Base-by-base conservation (phyloP, 2,113 vertebrate genomes). In the Lophotis ruficrista region DNA sequence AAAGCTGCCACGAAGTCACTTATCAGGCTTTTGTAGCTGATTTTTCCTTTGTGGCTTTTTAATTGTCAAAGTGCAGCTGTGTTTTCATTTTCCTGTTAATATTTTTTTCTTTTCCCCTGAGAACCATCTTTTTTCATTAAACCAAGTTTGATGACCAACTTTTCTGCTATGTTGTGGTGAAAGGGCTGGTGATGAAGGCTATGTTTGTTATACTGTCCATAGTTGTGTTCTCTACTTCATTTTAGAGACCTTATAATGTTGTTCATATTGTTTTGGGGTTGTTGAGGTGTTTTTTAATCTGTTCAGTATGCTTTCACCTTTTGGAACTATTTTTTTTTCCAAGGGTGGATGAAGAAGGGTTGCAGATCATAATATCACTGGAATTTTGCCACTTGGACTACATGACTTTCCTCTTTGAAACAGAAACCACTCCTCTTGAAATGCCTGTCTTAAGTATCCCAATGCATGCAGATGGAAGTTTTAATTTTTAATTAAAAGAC, bases 121-220 rank as follows among this genome's bases (percentile, higher is more conserved):
- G 88, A 96, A 83, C 56, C 53, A 43, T 93, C 76, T 95, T 93
- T 94, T 89, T 92, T 89, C 79, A 89, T 94, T 90, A 93, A 92
- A 88, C 51, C n/a, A 37, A 66, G 64, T 51, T 66, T 81, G 92
- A 86, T 97, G 94, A 96, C 79, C 90, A 93, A 62, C 51, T 75
- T 93, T 66, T 83, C 76, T 93, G 94, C 92, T 93, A 95, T 96
- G 90, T 62, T 96, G 94, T 96, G 96, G 90, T 92, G 70, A 95
- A 90, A 76, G 71, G 73, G 51, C 64, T 95, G 82, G 25, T 88
- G 58, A 53, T 85, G 37, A 66, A 89, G 57, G 66, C 31, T 92
- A 4, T 56, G 27, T 82, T 85, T 95, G 23, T 65, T 85, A 41
- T 10, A 35, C 33, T 48, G 50, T 7, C 61, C 53, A 7, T 31